A percentile compares a stretch with the other conserved stretches of the same genome.
phyloP scores from a whole-genome alignment of 2,113 vertebrate species.

The Phaetusa simplex region DNA sequence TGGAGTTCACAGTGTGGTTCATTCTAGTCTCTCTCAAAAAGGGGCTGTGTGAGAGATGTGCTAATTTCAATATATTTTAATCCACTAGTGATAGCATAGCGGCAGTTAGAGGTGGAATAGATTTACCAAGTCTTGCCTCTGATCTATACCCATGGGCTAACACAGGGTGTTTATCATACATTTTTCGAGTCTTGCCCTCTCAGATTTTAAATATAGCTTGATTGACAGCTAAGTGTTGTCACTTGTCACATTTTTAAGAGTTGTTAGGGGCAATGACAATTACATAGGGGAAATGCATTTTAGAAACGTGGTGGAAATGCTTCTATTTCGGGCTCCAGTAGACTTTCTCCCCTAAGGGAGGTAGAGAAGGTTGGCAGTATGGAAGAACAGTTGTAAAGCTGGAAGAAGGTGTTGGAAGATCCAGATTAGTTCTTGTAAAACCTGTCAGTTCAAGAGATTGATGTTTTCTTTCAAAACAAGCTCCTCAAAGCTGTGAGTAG shows the following conservation, averaged over 20 bases:
- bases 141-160: neutral
- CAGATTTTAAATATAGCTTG: neutral
- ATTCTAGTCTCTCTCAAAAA: neutral
- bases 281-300: neutral
- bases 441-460: neutral
- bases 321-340: neutral
- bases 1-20: neutral
- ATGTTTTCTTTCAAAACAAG: slow-evolving; percentile 22
- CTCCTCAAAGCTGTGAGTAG: neutral
- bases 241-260: neutral
- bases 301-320: neutral
- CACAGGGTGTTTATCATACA: neutral
- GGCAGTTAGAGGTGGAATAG: neutral
- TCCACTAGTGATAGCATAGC: neutral
- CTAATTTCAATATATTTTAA: neutral
- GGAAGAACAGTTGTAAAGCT: slow-evolving; percentile 1
- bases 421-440: slow-evolving; percentile 37
- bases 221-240: neutral
- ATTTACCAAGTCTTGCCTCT: neutral
- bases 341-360: neutral
- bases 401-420: slow-evolving; percentile 18
- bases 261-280: neutral
- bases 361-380: neutral
- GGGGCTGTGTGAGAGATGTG: neutral
- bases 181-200: neutral